Conservation (phyloP, 1,140 invertebrate genomes). For the Lepeophtheirus salmonis region DNA sequence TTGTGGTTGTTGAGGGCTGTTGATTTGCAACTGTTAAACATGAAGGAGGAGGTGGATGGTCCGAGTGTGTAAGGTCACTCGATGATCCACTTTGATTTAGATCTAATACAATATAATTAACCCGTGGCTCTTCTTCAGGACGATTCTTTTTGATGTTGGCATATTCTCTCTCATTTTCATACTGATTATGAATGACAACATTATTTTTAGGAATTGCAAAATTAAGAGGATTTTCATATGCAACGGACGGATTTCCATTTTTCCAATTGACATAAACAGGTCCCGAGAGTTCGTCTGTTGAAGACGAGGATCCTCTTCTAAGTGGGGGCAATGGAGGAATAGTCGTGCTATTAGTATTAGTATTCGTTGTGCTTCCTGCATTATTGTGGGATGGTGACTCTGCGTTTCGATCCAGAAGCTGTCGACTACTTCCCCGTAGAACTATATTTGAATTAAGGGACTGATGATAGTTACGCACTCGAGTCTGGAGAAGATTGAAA, state of each 20-base stretch:
- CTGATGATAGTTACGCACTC: constrained; percentile 41
- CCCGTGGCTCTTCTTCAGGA: constrained; percentile 25
- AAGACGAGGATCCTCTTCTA: constrained; percentile 26
- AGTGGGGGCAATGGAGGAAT: constrained; percentile 21
- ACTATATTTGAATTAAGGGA: background rate
- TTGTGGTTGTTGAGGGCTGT: constrained; percentile 20
- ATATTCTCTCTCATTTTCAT: constrained; percentile 37
- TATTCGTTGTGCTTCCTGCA: constrained; percentile 18
- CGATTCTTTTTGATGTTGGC: constrained; percentile 26
- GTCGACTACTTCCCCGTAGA: constrained; percentile 6
- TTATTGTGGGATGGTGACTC: background rate
- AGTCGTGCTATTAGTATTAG: constrained; percentile 13
- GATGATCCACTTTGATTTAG: constrained; percentile 32
- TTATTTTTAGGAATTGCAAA: constrained; percentile 21
- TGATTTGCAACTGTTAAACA: constrained; percentile 20
- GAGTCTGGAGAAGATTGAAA: constrained; percentile 71
- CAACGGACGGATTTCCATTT: background rate
- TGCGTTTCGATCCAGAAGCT: constrained; percentile 3
- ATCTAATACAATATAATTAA: constrained; percentile 57
- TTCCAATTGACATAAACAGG: background rate
- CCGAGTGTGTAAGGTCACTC: constrained; percentile 25
- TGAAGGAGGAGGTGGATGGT: constrained; percentile 24
- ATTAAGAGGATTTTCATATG: background rate
- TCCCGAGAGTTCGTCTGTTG: constrained; percentile 6
- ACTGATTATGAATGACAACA: constrained; percentile 29